phyloP scores from a whole-genome alignment of 2,888 invertebrate species.

The Rhimphoctona megacephalus region DNA sequence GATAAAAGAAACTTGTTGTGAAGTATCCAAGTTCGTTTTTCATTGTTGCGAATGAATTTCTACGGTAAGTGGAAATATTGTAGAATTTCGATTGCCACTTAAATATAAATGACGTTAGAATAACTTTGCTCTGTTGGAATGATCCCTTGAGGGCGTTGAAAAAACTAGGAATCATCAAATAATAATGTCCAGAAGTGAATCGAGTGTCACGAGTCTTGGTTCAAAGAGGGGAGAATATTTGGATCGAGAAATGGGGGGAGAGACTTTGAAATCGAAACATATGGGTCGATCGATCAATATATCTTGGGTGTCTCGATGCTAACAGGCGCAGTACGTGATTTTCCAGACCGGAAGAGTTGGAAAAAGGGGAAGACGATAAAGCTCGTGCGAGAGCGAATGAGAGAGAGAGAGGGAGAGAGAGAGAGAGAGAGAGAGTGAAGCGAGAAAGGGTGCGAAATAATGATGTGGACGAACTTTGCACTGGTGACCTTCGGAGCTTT shows the following conservation, averaged over 20 bases:
- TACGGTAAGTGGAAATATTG: neutral
- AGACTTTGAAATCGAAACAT: constrained; percentile 18
- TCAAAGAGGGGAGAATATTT: neutral
- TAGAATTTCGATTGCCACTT: neutral
- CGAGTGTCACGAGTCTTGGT: neutral
- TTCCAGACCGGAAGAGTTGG: constrained; percentile 34
- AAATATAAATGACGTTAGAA: neutral
- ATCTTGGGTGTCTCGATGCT: constrained; percentile 27
- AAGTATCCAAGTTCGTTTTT: neutral
- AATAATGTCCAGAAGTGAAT: neutral
- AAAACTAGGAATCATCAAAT: constrained; percentile 1
- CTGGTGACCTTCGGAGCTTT: constrained; percentile 65
- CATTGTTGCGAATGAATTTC: neutral
- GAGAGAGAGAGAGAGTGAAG: neutral
- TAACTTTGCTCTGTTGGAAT: neutral
- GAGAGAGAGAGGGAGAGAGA: neutral
- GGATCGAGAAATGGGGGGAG: neutral
- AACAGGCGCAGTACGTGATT: constrained; percentile 61
- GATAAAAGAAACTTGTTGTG: neutral
- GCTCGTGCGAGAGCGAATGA: constrained; percentile 2
- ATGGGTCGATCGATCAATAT: constrained; percentile 48
- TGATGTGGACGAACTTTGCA: constrained; percentile 47
- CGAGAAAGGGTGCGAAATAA: constrained; percentile 8
- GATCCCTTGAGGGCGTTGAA: neutral
- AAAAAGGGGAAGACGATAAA: constrained; percentile 1